Percentiles rank a stretch among this genome's conserved stretches.
These are phyloP conservation scores for Penaeus vannamei DNA, from an alignment of 1,140 invertebrate genomes.

Conservation along the genomic window DNA sequence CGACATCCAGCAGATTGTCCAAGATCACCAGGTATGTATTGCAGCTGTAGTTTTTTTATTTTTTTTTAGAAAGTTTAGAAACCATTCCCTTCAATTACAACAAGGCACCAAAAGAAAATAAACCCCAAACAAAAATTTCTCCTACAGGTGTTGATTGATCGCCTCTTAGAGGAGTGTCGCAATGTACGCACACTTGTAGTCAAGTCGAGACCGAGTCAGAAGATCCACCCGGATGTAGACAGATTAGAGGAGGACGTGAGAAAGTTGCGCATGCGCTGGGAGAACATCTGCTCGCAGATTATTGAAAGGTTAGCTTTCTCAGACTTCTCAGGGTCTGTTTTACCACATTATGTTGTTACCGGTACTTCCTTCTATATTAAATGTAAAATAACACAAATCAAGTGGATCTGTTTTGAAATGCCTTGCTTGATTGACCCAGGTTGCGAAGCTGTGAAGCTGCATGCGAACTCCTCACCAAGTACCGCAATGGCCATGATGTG, in stretches of 20 bases:
- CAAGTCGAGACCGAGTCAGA: constrained; percentile 81
- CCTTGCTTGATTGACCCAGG: constrained; percentile 73
- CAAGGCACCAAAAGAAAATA: not conserved
- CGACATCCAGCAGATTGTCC: constrained; percentile 68
- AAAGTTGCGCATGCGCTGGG: constrained; percentile 90
- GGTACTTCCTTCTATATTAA: not conserved
- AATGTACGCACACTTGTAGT: constrained; percentile 89
- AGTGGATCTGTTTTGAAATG: not conserved
- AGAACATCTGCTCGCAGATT: constrained; percentile 89
- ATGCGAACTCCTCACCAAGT: constrained; percentile 87
- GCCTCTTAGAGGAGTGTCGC: constrained; percentile 90
- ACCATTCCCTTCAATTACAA: not conserved
- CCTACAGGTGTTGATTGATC: constrained; percentile 88
- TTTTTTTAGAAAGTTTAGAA: not conserved
- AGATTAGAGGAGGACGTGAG: constrained; percentile 93
- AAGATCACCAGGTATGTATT: constrained; percentile 70
- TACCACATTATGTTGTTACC: constrained; percentile 10
- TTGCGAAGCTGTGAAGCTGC: constrained; percentile 88
- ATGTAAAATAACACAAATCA: not conserved
- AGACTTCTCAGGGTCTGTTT: not conserved
- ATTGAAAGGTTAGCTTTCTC: constrained; percentile 82
- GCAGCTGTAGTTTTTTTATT: not conserved
- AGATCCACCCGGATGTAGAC: constrained; percentile 88
- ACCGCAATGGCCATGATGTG: constrained; percentile 86
- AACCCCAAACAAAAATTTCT: not conserved